phyloP scores from a whole-genome alignment of 2,113 vertebrate species.

The Chaetura pelagica region DNA sequence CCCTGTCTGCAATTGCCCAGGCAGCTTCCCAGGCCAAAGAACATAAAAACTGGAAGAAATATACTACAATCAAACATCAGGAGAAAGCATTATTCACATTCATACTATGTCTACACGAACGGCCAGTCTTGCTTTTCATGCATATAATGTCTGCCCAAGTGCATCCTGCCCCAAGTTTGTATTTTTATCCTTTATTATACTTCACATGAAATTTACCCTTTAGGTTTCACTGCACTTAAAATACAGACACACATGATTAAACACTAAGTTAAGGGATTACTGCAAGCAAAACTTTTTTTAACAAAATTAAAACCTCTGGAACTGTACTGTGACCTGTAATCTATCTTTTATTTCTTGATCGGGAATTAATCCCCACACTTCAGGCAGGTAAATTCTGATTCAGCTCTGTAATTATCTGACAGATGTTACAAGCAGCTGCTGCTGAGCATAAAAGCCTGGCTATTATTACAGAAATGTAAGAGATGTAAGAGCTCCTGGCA shows the following conservation, averaged over 20 bases:
- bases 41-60: neutral
- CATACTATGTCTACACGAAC: neutral
- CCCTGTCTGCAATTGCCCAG: neutral
- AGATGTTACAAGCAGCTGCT: slow-evolving; percentile 79
- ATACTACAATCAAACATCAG: neutral
- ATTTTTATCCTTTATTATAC: neutral
- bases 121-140: neutral
- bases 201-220: neutral
- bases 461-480: slow-evolving; percentile 68
- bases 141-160: neutral
- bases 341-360: slow-evolving; percentile 78
- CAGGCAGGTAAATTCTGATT: slow-evolving; percentile 78
- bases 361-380: slow-evolving; percentile 74
- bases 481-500: slow-evolving; percentile 67
- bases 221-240: neutral
- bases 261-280: neutral
- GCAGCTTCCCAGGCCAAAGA: neutral
- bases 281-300: neutral
- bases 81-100: neutral
- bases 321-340: slow-evolving; percentile 15
- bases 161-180: neutral
- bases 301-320: neutral
- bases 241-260: neutral
- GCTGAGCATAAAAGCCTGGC: slow-evolving; percentile 50
- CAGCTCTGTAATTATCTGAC: slow-evolving; percentile 76